Evolutionary conservation across 1,140 invertebrate species (phyloP), one percentile per base, ranked within the genome.

Genomic region (Camponotus vicinus): DNA sequence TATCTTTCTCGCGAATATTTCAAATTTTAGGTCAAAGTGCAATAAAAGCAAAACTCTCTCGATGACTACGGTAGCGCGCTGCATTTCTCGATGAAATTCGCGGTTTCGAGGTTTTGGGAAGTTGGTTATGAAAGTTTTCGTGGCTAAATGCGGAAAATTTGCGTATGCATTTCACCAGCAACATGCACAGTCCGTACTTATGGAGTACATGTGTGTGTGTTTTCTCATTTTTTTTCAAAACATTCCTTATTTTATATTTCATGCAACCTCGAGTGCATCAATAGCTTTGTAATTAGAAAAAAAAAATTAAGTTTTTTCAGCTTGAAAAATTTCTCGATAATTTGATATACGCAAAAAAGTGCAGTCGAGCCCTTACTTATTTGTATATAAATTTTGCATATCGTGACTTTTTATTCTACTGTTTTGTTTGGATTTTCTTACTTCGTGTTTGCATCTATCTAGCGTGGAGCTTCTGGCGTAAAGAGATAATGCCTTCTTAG

Each of bases 401-500:
- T 15, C 3, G 11, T 49, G 45, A 49, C 11, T 49, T 52, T 52
- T 52, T 52, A 15, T 2, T 52, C 49, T 18, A 52, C 49, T 18
- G 13, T 49, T 49, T 15, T 18, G 15, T 18, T 52, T 52, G 15
- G 0, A 18, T 52, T 3, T 52, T 15, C 49, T 52, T 52, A 59
- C 0, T n/a, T 79, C 32, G 8, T 8, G 34, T 21, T 34, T 6
- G 21, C 4, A n/a, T 34, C 42, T 52, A 11, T 27, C 21, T 55
- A 32, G 27, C 7, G 67, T 37, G 79, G 79, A 73, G 55, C 59
- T 73, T 59, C 67, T 59, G 67, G 40, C 27, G 27, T 75, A 73
- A 49, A 55, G 69, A 75, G 79, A 83, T 83, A 75, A 83, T 73
- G 42, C 69, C 40, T 8, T 13, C 55, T 21, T 61, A 61, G 45